A percentile compares a stretch with the other conserved stretches of the same genome.
Conservation (phyloP, 2,888 invertebrate genomes). For the Stegana nigrithorax region DNA sequence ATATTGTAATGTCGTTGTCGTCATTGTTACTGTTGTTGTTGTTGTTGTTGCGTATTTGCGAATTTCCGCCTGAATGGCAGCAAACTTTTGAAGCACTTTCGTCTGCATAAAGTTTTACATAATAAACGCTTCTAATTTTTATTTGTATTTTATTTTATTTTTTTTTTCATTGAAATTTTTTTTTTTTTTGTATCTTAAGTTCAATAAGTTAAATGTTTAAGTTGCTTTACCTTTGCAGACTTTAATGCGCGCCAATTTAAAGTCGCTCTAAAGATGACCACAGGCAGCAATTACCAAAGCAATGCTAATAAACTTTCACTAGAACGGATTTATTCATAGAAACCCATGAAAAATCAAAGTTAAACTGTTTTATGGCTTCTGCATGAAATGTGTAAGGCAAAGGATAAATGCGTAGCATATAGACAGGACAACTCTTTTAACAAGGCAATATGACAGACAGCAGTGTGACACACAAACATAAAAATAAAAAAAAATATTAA, state of each 20-base stretch:
- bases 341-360: slow-evolving; percentile 33
- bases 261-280: slow-evolving; percentile 9
- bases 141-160: too few species aligned
- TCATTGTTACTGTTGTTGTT: slow-evolving; percentile 6
- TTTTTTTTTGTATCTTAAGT: background rate
- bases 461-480: background rate
- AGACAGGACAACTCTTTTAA: slow-evolving; percentile 25
- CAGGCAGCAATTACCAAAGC: slow-evolving; percentile 60
- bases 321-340: slow-evolving; percentile 59
- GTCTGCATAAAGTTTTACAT: slow-evolving; percentile 46
- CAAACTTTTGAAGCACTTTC: slow-evolving; percentile 46
- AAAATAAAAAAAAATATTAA: slow-evolving; percentile 53
- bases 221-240: background rate
- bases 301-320: slow-evolving; percentile 59
- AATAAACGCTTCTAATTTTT: slow-evolving; percentile 19
- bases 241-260: background rate
- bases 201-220: background rate
- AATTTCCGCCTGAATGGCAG: slow-evolving; percentile 3
- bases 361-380: slow-evolving; percentile 51
- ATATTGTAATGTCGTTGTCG: too few species aligned
- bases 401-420: too few species aligned
- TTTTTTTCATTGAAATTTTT: too few species aligned
- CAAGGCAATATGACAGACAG: background rate
- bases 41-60: background rate
- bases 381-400: too few species aligned